phyloP scores from a whole-genome alignment of 2,888 invertebrate species.

The Nephrotoma flavescens region DNA sequence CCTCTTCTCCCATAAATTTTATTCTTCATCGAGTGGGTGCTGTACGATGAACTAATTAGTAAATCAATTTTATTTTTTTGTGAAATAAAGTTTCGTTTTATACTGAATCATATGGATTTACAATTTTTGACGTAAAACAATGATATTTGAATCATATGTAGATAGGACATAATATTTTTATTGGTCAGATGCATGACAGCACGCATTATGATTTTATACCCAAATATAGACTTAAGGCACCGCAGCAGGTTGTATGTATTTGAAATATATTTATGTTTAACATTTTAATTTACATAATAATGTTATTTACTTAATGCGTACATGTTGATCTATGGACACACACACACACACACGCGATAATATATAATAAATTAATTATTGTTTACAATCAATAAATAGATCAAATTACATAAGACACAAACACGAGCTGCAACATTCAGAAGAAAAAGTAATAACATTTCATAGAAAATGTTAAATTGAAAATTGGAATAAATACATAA shows the following conservation, averaged over 20 bases:
- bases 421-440: background rate
- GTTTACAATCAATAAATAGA: background rate
- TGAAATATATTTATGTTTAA: no score
- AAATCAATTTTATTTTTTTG: background rate
- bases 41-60: background rate
- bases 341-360: background rate
- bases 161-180: background rate
- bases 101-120: background rate
- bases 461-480: background rate
- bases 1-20: background rate
- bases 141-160: background rate
- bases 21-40: background rate
- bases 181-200: no score
- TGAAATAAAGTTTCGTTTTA: background rate
- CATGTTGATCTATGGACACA: background rate
- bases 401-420: background rate
- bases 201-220: no score
- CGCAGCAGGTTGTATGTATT: no score
- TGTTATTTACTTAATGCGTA: background rate
- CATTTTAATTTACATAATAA: background rate
- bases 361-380: background rate
- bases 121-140: background rate
- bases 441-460: background rate
- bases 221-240: no score
- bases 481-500: background rate